phyloP scores from a whole-genome alignment of 2,888 invertebrate species.

The Phyllotreta striolata region DNA sequence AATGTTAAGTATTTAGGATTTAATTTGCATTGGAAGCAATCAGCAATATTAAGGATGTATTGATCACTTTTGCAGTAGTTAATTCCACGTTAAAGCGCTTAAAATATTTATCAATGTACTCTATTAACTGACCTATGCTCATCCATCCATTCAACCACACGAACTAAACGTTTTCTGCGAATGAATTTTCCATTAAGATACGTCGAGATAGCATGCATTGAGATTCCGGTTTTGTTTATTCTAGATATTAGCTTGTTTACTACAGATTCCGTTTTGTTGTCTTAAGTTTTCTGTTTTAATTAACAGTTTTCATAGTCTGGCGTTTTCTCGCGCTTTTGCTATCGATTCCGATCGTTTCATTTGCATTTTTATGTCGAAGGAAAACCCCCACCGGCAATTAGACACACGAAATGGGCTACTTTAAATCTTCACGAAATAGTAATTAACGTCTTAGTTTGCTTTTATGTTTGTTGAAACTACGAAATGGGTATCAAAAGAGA shows the following conservation, averaged over 20 bases:
- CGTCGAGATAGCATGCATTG: neutral
- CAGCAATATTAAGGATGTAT: too few species aligned
- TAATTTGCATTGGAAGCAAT: too few species aligned
- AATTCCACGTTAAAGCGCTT: too few species aligned
- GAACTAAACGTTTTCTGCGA: too few species aligned
- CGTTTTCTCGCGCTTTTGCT: slow-evolving; percentile 3
- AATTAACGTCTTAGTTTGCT: slow-evolving; percentile 11
- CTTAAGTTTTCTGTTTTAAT: slow-evolving; percentile 13
- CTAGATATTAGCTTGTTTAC: slow-evolving; percentile 13
- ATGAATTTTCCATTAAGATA: too few species aligned
- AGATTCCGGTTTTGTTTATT: neutral
- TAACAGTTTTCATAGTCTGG: slow-evolving; percentile 9
- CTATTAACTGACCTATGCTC: too few species aligned
- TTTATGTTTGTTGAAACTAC: slow-evolving; percentile 9
- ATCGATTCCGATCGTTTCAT: slow-evolving; percentile 11
- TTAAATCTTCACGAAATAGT: slow-evolving; percentile 9
- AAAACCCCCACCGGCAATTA: slow-evolving; percentile 11
- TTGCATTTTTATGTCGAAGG: slow-evolving; percentile 14
- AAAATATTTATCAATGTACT: too few species aligned
- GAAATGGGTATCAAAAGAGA: neutral
- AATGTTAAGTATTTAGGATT: too few species aligned
- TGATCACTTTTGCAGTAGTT: too few species aligned
- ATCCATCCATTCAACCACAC: too few species aligned
- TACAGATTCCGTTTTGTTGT: slow-evolving; percentile 9
- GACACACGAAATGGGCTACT: neutral